These are phyloP conservation scores for Drosophila gaucha DNA, from an alignment of 2,888 invertebrate species.

Conservation along the genomic window DNA sequence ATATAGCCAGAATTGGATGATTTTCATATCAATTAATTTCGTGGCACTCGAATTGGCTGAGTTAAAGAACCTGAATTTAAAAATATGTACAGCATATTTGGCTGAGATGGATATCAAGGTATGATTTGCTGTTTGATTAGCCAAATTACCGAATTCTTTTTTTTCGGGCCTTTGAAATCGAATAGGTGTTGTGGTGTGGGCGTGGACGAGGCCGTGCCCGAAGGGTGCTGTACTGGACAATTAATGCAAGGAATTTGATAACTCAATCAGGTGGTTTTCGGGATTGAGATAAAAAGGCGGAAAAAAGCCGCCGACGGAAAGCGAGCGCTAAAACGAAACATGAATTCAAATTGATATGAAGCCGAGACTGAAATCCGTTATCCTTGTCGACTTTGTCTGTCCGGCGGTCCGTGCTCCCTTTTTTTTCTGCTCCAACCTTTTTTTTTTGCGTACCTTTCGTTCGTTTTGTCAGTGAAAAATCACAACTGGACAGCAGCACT, in stretches of 20 bases:
- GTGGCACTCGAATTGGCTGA: too few species aligned
- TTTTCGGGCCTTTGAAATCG: too few species aligned
- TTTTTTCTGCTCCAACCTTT: not conserved
- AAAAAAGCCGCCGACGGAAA: conserved; percentile 18
- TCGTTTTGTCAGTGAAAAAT: conserved; percentile 43
- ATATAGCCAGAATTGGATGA: too few species aligned
- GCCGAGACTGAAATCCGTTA: conserved; percentile 21
- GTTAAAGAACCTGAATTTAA: too few species aligned
- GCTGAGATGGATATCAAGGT: too few species aligned
- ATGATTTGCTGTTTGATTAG: too few species aligned
- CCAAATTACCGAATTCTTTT: too few species aligned
- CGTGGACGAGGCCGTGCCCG: too few species aligned
- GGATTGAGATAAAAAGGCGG: conserved; percentile 14
- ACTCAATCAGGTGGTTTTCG: conserved; percentile 29
- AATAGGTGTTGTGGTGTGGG: too few species aligned
- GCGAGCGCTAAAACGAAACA: conserved; percentile 53
- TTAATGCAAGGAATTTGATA: conserved; percentile 38
- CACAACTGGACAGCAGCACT: conserved; percentile 44
- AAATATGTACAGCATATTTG: too few species aligned
- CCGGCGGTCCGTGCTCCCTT: not conserved
- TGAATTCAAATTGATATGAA: conserved; percentile 58
- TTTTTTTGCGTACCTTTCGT: not conserved
- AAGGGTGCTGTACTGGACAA: too few species aligned
- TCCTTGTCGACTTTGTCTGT: conserved; percentile 27
- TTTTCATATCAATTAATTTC: too few species aligned